Evolutionary conservation across 1,140 invertebrate genomes (phyloP).

Genomic region (Drosophila pallidifrons): DNA sequence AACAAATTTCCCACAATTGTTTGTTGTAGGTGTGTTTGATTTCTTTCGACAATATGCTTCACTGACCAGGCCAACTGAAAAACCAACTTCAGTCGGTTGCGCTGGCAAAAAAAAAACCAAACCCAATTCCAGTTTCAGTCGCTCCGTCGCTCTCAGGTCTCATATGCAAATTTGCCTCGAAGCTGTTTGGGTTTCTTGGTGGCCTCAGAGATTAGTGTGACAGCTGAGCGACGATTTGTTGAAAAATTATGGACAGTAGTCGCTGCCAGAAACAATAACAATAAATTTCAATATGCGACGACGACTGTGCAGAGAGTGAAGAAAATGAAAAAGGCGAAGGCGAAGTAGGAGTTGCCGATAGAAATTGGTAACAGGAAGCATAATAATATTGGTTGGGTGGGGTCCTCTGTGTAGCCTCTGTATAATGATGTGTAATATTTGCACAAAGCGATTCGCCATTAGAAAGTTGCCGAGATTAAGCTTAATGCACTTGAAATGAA

Average conservation of each 20-base stretch:
- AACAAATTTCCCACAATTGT: constrained; percentile 77
- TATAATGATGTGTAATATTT: constrained; percentile 58
- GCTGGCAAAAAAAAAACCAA: constrained; percentile 31
- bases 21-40: constrained; percentile 60
- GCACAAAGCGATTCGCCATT: constrained; percentile 33
- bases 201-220: constrained; percentile 74
- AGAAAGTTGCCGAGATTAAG: constrained; percentile 46
- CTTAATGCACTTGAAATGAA: constrained; percentile 47
- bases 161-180: constrained; percentile 71
- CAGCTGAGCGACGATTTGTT: constrained; percentile 82
- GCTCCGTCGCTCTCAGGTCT: background rate
- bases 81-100: constrained; percentile 3
- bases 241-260: constrained; percentile 82
- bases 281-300: constrained; percentile 56
- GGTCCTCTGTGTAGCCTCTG: constrained; percentile 21
- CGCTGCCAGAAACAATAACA: constrained; percentile 71
- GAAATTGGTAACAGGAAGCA: constrained; percentile 43
- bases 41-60: constrained; percentile 65
- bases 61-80: constrained; percentile 63
- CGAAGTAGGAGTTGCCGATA: background rate
- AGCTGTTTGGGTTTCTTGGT: constrained; percentile 34
- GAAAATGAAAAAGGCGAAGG: background rate
- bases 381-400: constrained; percentile 14
- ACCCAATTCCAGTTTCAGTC: background rate
- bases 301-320: no score